Evolutionary conservation across 35 echinoderm and acorn worm genomes (phyloP).

Genomic region (Apostichopus parvimensis): DNA sequence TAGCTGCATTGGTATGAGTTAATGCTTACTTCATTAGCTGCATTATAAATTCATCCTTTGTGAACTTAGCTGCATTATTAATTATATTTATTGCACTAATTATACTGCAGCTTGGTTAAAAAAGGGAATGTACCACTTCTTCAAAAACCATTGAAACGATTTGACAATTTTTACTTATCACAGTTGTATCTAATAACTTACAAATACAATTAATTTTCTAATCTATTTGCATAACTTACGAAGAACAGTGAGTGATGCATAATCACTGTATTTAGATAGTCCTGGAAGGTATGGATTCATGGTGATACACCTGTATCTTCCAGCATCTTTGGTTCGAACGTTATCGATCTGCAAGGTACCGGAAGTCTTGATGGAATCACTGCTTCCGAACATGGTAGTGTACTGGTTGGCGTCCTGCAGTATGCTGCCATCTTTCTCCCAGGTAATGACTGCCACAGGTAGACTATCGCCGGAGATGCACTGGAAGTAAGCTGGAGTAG

Average conservation of each 20-base stretch:
- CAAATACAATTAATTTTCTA: no score
- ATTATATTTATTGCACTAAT: no score
- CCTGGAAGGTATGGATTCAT: slow-evolving; percentile 69
- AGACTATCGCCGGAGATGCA: slow-evolving; percentile 89
- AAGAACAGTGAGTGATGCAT: slow-evolving; percentile 64
- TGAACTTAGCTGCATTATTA: no score
- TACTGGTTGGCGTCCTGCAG: slow-evolving; percentile 52
- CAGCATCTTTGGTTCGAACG: slow-evolving; percentile 59
- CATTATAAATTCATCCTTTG: no score
- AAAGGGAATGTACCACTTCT: no score
- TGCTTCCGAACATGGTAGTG: slow-evolving; percentile 62
- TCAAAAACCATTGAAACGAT: no score
- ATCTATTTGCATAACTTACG: neutral
- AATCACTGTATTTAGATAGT: slow-evolving; percentile 61
- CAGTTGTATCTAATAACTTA: no score
- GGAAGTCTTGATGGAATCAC: slow-evolving; percentile 75
- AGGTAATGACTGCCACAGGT: slow-evolving; percentile 66
- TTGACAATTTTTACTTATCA: no score
- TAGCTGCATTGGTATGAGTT: no score
- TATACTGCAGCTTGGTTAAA: no score
- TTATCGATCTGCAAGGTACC: slow-evolving; percentile 90
- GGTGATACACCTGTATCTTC: slow-evolving; percentile 78
- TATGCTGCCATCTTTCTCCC: slow-evolving; percentile 87
- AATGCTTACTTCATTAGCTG: no score
- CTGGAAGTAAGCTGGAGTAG: slow-evolving; percentile 86